Evolutionary conservation across 2,797 vertebrate species (phyloP).

Genomic region (Enteromius thamalakanensis): DNA sequence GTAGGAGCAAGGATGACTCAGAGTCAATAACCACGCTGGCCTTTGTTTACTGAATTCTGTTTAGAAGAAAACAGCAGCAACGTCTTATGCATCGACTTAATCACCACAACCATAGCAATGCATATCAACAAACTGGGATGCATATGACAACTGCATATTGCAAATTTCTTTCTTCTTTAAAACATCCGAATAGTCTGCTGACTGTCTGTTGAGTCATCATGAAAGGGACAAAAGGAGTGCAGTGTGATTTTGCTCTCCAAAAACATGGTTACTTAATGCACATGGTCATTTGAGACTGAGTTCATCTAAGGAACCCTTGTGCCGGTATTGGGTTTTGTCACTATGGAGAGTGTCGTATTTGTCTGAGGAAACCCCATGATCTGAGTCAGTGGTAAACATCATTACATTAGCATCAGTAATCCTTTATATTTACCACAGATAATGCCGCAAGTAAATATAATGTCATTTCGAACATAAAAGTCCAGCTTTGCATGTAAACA

Average conservation of each 20-base stretch:
- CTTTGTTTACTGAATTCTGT: conserved; percentile 37
- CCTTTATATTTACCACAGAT: conserved; percentile 28
- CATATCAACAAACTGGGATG: not conserved
- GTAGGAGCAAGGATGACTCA: conserved; percentile 44
- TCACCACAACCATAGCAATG: not conserved
- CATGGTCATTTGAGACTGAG: conserved; percentile 32
- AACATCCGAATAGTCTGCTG: not conserved
- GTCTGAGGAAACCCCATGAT: conserved; percentile 30
- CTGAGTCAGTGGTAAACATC: conserved; percentile 31
- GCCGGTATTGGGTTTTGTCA: conserved; percentile 3
- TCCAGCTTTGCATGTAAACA: conserved; percentile 15
- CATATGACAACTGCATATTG: conserved; percentile 4
- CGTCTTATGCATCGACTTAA: not conserved
- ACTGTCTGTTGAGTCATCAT: conserved; percentile 29
- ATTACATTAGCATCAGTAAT: conserved; percentile 26
- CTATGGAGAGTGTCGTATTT: conserved; percentile 17
- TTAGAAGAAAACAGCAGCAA: conserved; percentile 1
- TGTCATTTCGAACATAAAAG: not conserved
- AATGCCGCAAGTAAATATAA: not conserved
- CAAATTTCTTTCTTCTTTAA: not conserved
- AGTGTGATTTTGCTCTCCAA: conserved; percentile 24
- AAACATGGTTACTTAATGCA: conserved; percentile 6
- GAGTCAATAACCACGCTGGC: not conserved
- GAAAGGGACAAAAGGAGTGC: conserved; percentile 12
- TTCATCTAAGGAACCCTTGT: conserved; percentile 14